Conservation (phyloP, 2,888 invertebrate species). For the Drosophila prolongata region DNA sequence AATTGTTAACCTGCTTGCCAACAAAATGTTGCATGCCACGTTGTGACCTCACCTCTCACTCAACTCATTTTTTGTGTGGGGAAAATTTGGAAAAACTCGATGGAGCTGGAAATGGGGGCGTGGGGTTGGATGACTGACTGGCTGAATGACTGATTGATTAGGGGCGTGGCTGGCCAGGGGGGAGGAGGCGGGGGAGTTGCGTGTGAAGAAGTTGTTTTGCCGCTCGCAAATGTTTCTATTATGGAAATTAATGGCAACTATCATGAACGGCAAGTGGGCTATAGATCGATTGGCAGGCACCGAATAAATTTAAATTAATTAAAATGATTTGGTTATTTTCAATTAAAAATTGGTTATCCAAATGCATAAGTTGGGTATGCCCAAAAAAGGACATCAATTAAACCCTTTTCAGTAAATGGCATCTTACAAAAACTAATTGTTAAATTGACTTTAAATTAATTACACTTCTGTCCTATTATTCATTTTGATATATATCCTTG, state of each 20-base stretch:
- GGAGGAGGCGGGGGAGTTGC: slow-evolving; percentile 16
- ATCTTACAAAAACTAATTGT: too few relatives aligned
- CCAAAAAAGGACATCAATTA: too few relatives aligned
- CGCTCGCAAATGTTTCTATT: slow-evolving; percentile 31
- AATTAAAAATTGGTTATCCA: too few relatives aligned
- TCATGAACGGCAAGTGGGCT: slow-evolving; percentile 19
- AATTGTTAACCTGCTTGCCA: slow-evolving; percentile 36
- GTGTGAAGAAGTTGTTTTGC: slow-evolving; percentile 38
- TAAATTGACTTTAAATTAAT: not conserved
- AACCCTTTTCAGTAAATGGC: too few relatives aligned
- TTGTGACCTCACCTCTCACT: slow-evolving; percentile 39
- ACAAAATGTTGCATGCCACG: slow-evolving; percentile 42
- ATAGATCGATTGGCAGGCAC: slow-evolving; percentile 12
- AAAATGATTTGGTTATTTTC: too few relatives aligned
- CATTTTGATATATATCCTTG: not conserved
- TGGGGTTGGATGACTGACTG: slow-evolving; percentile 44
- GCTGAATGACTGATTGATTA: slow-evolving; percentile 55
- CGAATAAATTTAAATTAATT: not conserved
- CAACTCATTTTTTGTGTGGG: not conserved
- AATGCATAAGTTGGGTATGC: too few relatives aligned
- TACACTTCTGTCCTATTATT: not conserved
- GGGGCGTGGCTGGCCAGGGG: slow-evolving; percentile 25
- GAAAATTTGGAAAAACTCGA: not conserved
- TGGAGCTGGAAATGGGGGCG: not conserved
- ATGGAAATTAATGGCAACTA: slow-evolving; percentile 40